These are phyloP conservation scores for Pangasianodon gigas DNA, from an alignment of 2,113 vertebrate species.

Conservation along the genomic window DNA sequence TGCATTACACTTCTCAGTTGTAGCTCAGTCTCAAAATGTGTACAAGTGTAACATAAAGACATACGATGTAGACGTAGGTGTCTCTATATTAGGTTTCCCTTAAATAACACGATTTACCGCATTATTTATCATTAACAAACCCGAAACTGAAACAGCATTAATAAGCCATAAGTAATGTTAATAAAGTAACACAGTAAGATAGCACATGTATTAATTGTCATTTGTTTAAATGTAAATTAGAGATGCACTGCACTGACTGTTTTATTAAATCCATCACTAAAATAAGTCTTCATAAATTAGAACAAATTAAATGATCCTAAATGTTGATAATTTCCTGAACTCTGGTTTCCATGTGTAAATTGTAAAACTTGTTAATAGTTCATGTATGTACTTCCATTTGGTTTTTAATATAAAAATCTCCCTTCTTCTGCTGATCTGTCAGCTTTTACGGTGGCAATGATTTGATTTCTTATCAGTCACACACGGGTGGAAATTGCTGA, in stretches of 20 bases:
- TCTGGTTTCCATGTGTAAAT: neutral
- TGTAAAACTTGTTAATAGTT: neutral
- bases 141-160: too few relatives aligned
- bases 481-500: neutral
- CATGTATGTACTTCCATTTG: neutral
- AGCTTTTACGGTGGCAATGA: neutral
- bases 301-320: neutral
- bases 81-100: neutral
- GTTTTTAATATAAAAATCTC: neutral
- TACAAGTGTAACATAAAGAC: neutral
- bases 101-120: neutral
- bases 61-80: neutral
- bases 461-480: conserved; percentile 5
- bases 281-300: neutral
- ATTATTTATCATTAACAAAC: neutral
- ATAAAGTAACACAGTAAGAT: neutral
- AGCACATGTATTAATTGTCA: too few relatives aligned
- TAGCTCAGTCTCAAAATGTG: neutral
- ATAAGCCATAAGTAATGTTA: too few relatives aligned
- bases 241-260: neutral
- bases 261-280: neutral
- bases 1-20: neutral
- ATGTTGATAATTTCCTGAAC: neutral
- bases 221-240: neutral
- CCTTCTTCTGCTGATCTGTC: neutral